Evolutionary conservation across 2,888 invertebrate species (phyloP).

Genomic region (Lapara coniferarum): DNA sequence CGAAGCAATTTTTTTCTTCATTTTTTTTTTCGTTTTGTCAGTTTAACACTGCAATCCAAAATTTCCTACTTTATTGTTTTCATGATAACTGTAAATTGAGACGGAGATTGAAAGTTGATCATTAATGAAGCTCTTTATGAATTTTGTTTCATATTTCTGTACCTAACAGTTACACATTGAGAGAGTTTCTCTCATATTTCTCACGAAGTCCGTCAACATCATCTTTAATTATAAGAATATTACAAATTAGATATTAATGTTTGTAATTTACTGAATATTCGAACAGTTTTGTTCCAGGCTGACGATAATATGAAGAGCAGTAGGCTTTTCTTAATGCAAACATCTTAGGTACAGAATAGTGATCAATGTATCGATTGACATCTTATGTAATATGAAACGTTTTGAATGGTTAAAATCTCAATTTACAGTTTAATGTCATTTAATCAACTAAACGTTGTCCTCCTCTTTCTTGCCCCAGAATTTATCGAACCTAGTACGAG

Average conservation of each 20-base stretch:
- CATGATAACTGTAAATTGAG: constrained; percentile 51
- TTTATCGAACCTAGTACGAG: constrained; percentile 92
- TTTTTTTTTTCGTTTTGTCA: constrained; percentile 45
- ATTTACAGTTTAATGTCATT: constrained; percentile 50
- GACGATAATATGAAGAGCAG: neutral
- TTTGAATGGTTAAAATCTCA: constrained; percentile 39
- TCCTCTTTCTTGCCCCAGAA: constrained; percentile 91
- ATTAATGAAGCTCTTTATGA: neutral
- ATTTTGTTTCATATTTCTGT: constrained; percentile 15
- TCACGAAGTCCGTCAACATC: neutral
- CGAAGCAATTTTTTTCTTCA: constrained; percentile 69
- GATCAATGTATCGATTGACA: constrained; percentile 3
- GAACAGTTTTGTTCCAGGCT: neutral
- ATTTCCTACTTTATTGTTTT: constrained; percentile 54
- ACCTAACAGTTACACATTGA: constrained; percentile 5
- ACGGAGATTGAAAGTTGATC: constrained; percentile 30
- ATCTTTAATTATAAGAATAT: neutral
- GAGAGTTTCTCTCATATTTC: neutral
- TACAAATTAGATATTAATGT: neutral
- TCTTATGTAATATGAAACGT: constrained; percentile 19
- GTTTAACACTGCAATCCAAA: constrained; percentile 60
- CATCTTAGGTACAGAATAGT: constrained; percentile 10
- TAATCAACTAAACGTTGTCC: constrained; percentile 76
- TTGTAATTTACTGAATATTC: neutral
- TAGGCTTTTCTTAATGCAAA: neutral